These are phyloP conservation scores for Monomorium pharaonis DNA, from an alignment of 1,140 invertebrate genomes.

Conservation along the genomic window DNA sequence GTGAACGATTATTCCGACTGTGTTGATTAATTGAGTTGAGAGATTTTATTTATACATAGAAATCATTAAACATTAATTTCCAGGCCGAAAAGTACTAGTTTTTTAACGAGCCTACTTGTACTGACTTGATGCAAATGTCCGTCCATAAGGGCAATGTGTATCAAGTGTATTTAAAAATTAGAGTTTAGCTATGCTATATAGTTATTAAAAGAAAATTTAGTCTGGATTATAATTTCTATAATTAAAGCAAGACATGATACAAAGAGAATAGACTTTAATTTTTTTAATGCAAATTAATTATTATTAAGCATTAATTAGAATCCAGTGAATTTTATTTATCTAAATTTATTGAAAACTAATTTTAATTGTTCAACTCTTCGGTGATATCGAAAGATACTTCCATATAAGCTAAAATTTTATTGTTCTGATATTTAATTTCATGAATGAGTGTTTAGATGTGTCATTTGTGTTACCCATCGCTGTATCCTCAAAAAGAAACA, in stretches of 20 bases:
- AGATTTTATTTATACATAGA: constrained; percentile 53
- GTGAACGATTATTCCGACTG: constrained; percentile 18
- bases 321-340: constrained; percentile 15
- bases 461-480: background rate
- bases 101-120: constrained; percentile 14
- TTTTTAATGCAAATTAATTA: background rate
- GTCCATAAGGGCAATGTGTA: constrained; percentile 16
- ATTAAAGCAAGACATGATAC: background rate
- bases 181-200: background rate
- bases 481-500: background rate
- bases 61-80: background rate
- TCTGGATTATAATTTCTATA: background rate
- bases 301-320: background rate
- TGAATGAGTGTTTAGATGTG: background rate
- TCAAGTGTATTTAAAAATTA: constrained; percentile 40
- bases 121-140: constrained; percentile 26
- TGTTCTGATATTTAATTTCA: background rate
- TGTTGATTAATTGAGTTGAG: constrained; percentile 21
- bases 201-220: background rate
- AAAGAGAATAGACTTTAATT: background rate
- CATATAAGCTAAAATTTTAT: background rate
- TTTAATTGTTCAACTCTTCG: background rate
- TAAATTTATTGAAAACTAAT: background rate
- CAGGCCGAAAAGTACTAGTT: constrained; percentile 6
- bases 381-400: background rate